A percentile compares a stretch with the other conserved stretches of the same genome.
Evolutionary conservation across 2,797 vertebrate species (phyloP).

Genomic region (Enoplosus armatus): DNA sequence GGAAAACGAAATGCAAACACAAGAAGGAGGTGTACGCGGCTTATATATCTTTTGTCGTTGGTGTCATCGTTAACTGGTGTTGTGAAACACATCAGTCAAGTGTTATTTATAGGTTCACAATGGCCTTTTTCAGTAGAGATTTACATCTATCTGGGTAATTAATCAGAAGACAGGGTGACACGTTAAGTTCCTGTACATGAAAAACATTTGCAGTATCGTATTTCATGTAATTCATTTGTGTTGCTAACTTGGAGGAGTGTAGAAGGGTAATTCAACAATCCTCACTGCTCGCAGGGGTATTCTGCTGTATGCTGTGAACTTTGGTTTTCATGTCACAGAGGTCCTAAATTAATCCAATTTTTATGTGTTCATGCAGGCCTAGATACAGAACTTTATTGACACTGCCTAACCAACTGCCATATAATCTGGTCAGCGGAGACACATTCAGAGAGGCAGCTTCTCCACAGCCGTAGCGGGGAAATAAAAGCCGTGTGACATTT

Average conservation of each 20-base stretch:
- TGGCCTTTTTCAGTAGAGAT: slow-evolving; percentile 17
- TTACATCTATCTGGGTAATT: slow-evolving; percentile 31
- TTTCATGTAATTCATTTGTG: slow-evolving; percentile 36
- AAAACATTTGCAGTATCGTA: slow-evolving; percentile 25
- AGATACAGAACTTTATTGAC: slow-evolving; percentile 37
- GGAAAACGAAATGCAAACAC: background rate
- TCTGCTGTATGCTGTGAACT: slow-evolving; percentile 10
- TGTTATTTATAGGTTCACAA: slow-evolving; percentile 58
- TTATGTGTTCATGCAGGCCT: slow-evolving; percentile 16
- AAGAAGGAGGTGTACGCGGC: background rate
- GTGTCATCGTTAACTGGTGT: slow-evolving; percentile 47
- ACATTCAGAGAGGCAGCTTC: slow-evolving; percentile 1
- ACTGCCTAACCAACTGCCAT: slow-evolving; percentile 21
- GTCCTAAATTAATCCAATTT: slow-evolving; percentile 34
- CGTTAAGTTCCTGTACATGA: slow-evolving; percentile 21
- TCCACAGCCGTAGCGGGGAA: slow-evolving; percentile 9
- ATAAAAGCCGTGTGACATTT: slow-evolving; percentile 63
- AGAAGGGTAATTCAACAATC: slow-evolving; percentile 5
- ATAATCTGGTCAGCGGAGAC: slow-evolving; percentile 40
- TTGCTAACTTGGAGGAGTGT: background rate
- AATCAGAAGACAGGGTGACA: slow-evolving; percentile 32
- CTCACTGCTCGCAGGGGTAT: background rate
- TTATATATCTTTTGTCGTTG: slow-evolving; percentile 16
- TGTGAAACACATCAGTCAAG: slow-evolving; percentile 62
- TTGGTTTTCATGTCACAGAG: slow-evolving; percentile 4